phyloP scores from a whole-genome alignment of 2,888 invertebrate genomes.

The Alviniconcha strummeri region DNA sequence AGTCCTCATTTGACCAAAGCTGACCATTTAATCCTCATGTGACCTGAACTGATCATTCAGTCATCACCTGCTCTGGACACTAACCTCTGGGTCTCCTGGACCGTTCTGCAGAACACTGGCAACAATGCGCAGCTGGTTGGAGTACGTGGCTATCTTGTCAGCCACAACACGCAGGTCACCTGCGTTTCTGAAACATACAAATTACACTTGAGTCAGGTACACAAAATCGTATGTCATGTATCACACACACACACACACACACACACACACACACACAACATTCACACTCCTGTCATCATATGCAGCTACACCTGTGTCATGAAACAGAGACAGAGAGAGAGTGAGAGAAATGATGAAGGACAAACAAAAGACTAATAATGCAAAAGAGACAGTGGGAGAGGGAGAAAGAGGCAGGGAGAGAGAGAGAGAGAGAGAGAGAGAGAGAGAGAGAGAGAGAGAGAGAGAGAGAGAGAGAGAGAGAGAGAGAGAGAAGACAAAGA shows the following conservation, averaged over 20 bases:
- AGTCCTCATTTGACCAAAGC: too few relatives aligned
- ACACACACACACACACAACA: neutral
- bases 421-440: neutral
- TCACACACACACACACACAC: neutral
- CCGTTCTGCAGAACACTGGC: conserved; percentile 40
- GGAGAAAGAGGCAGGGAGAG: neutral
- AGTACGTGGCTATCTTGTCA: conserved; percentile 30
- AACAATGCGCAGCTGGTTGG: conserved; percentile 43
- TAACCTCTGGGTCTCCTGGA: conserved; percentile 38
- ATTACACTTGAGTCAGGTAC: neutral
- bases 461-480: neutral
- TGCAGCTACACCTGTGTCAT: too few relatives aligned
- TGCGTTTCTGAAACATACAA: conserved; percentile 10
- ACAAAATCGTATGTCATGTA: neutral
- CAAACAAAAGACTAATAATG: neutral
- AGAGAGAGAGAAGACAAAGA: neutral
- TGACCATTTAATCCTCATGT: too few relatives aligned
- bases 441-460: conserved; percentile 1
- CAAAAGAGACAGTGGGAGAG: neutral
- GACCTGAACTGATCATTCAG: too few relatives aligned
- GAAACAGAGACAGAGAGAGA: too few relatives aligned
- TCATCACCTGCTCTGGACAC: too few relatives aligned
- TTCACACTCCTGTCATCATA: neutral
- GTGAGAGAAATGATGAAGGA: too few relatives aligned
- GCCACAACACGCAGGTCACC: conserved; percentile 26